These are phyloP conservation scores for Boulengeromyrus knoepffleri DNA, from an alignment of 2,113 vertebrate genomes.

Conservation along the genomic window DNA sequence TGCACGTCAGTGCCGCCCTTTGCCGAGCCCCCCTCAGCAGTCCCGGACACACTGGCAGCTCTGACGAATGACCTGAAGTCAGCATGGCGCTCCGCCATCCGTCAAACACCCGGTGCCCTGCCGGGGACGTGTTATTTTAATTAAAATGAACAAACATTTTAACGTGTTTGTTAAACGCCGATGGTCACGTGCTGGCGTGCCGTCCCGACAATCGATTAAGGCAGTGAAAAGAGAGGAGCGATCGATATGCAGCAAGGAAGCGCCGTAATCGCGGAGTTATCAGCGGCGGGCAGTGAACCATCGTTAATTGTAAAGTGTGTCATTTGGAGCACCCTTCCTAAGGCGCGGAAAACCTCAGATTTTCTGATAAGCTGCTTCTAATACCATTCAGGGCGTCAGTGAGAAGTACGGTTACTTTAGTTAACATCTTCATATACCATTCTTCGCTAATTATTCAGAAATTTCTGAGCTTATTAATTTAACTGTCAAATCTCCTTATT, in stretches of 20 bases:
- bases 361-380: constrained; percentile 15
- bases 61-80: neutral
- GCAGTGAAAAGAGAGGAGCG: constrained; percentile 45
- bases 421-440: neutral
- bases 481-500: neutral
- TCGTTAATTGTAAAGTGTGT: constrained; percentile 32
- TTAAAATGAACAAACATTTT: neutral
- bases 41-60: neutral
- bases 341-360: constrained; percentile 19
- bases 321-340: constrained; percentile 9
- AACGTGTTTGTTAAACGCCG: neutral
- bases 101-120: neutral
- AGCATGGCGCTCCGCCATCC: neutral
- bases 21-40: neutral
- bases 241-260: constrained; percentile 50
- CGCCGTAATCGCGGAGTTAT: constrained; percentile 48
- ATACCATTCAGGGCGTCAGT: constrained; percentile 19
- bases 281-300: constrained; percentile 35
- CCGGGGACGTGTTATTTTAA: neutral
- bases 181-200: neutral
- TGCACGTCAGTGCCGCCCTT: neutral
- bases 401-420: neutral
- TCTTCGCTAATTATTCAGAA: neutral
- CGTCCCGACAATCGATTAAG: constrained; percentile 52
- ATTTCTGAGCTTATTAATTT: neutral